phyloP scores from a whole-genome alignment of 2,888 invertebrate genomes.

The Elegia similella region DNA sequence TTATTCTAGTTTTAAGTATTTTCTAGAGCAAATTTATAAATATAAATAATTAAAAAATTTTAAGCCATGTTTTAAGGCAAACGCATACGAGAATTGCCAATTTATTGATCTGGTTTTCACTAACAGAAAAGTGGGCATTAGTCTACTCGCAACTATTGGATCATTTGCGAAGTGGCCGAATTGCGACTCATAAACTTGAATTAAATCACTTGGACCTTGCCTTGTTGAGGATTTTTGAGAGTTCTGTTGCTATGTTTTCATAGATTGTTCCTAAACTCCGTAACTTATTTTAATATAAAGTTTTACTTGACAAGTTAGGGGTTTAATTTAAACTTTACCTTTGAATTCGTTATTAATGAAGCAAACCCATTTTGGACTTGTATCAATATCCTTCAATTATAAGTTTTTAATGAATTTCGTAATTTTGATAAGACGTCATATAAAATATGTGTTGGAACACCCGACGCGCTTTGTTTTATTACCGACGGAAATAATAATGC shows the following conservation, averaged over 20 bases:
- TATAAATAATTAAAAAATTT: no score
- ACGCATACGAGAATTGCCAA: no score
- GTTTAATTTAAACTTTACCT: conserved; percentile 14
- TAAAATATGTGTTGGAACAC: no score
- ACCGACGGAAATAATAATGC: no score
- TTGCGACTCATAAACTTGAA: conserved; percentile 43
- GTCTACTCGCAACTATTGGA: no score
- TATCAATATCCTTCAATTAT: conserved; percentile 13
- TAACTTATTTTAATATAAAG: conserved; percentile 16
- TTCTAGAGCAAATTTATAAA: no score
- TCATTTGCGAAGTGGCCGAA: no score
- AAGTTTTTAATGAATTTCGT: conserved; percentile 9
- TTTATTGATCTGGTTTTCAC: no score
- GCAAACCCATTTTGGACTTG: conserved; percentile 7
- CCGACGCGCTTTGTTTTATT: no score
- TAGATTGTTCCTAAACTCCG: conserved; percentile 34
- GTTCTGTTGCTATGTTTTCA: conserved; percentile 39
- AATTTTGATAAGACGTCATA: neutral
- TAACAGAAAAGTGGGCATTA: no score
- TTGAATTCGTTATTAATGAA: conserved; percentile 6
- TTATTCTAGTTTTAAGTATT: no score
- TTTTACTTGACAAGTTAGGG: conserved; percentile 10
- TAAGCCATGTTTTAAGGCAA: no score
- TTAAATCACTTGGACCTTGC: conserved; percentile 64
- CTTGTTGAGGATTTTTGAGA: conserved; percentile 45